Evolutionary conservation across 2,797 vertebrate species (phyloP), one percentile per base, ranked within the genome.

Genomic region (Aselliscus stoliczkanus): DNA sequence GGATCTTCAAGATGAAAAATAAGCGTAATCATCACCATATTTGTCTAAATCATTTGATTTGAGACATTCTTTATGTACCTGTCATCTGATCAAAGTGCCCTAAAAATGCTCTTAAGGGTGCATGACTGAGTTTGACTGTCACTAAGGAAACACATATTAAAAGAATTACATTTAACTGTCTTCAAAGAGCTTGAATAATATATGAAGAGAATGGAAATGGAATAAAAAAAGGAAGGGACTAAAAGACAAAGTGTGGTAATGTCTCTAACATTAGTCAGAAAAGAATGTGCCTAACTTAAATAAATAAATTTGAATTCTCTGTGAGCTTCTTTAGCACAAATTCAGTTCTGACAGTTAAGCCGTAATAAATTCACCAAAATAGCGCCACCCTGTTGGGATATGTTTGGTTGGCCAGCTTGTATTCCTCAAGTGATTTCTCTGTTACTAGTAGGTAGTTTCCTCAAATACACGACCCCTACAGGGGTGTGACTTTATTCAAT

Each of bases 101-200:
- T 82, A 84, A 94, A 85, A 79, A 82, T 65, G 11, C 17, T 73
- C 75, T 89, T 83, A 93, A 31, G 47, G 65, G 77, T 70, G 29
- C 62, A 89, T 69, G 60, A 83, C 27, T 76, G 56, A 1, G 1
- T 75, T 93, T 90, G 44, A 62, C 79, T 82, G 56, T 96, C 92
- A 92, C 91, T 95, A 97, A 84, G 89, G 92, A 87, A 92, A 97
- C 52, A 42, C 31, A 64, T 80, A 96, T 96, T 96, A 89, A 93
- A 93, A 94, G 77, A 83, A 95, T 80, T 64, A 54, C 25, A 52
- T 84, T 89, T 64, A 94, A 80, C 47, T 54, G 4, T 90, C 27
- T 88, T 92, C 47, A 37, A 69, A 89, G 84, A 58, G 27, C 34
- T 91, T 82, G 52, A 93, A 70, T 67, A 92, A 84, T 89, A 8